These are phyloP conservation scores for Heterocephalus glaber DNA, from an alignment of 2,113 vertebrate species.

Conservation along the genomic window DNA sequence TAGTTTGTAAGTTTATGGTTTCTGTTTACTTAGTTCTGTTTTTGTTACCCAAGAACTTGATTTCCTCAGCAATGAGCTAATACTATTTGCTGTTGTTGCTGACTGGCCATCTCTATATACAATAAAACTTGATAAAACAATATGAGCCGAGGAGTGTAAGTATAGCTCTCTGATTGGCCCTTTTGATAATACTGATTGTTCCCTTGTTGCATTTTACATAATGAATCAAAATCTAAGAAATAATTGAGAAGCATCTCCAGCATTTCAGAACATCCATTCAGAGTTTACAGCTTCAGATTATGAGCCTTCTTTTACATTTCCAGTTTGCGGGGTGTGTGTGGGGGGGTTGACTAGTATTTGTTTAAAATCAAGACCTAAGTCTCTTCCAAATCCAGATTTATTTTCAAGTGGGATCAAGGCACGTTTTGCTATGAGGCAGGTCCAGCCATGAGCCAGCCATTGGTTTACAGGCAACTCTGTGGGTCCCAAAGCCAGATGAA, in stretches of 20 bases:
- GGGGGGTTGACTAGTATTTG: neutral
- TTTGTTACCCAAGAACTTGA: slow-evolving; percentile 8
- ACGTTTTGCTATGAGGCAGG: neutral
- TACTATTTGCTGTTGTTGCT: neutral
- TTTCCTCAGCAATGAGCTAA: slow-evolving; percentile 30
- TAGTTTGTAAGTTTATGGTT: neutral
- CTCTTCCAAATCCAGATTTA: neutral
- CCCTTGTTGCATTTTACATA: slow-evolving; percentile 3
- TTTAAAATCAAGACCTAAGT: slow-evolving; percentile 42
- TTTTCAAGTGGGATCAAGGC: slow-evolving; percentile 17
- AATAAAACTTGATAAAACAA: slow-evolving; percentile 64
- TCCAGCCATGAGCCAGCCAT: neutral
- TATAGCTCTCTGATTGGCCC: slow-evolving; percentile 54
- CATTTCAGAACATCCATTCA: neutral
- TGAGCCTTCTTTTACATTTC: neutral
- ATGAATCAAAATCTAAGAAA: slow-evolving; percentile 11
- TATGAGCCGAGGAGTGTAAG: neutral
- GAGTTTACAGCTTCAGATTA: neutral
- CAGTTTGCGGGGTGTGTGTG: slow-evolving; percentile 28
- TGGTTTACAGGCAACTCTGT: neutral
- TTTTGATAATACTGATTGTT: slow-evolving; percentile 59
- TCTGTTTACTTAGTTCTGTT: slow-evolving; percentile 6
- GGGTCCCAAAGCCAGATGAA: slow-evolving; percentile 11
- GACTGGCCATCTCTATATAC: neutral
- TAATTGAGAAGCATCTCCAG: neutral